Evolutionary conservation across 1,140 invertebrate genomes (phyloP), one percentile per base, ranked within the genome.

Genomic region (Maconellicoccus hirsutus): DNA sequence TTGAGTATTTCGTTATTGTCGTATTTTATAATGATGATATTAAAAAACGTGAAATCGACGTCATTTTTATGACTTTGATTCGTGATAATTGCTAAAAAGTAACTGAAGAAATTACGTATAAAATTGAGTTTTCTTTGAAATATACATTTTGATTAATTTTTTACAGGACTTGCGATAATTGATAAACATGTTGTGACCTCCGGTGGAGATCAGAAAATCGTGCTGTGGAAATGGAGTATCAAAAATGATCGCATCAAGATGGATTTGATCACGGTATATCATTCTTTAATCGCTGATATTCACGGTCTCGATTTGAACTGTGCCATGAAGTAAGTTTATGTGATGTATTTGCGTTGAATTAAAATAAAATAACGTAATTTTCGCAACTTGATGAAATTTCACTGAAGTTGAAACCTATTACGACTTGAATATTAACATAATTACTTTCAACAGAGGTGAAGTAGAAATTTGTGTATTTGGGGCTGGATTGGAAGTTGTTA

Each of bases 151-250:
- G 52, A 33, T 6, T 33, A 33, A 4, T n/a, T 3, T 22, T 22
- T 23, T 23, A 23, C 16, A 66, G 61, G 61, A 16, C 21, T 66
- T 66, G 42, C 10, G 10, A 25, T 66, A 4, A 22, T 66, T 4
- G 21, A 25, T 25, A 16, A 66, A 23, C 25, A 25, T 22, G 10
- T 66, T 4, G 19, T 66, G 6, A 66, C 22, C 16, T 10, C 10
- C 4, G 61, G 61, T 66, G 61, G 22, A 4, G 61, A 66, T 66
- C 61, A 66, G 25, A 66, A 66, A 66, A 22, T 66, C 1, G 61
- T 66, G 25, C 61, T 66, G 4, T 66, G 61, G 61, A 23, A 23
- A 66, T 66, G 61, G 61, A 4, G 25, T 14, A 23, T 66, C 2
- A 26, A 25, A 23, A 14, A 23, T 23, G 25, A 25, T 23, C 25